Evolutionary conservation across 92 coral and sea anemone species (phyloP).

Genomic region (Siderastrea radians): DNA sequence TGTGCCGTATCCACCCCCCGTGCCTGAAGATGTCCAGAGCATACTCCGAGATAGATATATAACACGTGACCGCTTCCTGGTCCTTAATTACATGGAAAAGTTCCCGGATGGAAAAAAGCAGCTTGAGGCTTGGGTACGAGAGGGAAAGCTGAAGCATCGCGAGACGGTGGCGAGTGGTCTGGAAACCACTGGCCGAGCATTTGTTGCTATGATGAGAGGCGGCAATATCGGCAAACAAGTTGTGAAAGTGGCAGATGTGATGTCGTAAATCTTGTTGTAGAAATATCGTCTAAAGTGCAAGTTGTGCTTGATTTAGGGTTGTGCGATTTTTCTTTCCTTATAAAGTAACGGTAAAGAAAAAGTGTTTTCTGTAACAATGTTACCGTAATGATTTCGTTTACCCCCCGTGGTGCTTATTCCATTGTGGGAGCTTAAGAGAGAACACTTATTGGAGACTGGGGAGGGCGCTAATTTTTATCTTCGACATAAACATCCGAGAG

Average conservation of each 20-base stretch:
- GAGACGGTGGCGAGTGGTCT: slow-evolving; percentile 90
- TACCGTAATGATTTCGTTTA: too few species aligned
- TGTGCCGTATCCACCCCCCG: slow-evolving; percentile 80
- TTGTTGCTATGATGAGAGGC: slow-evolving; percentile 91
- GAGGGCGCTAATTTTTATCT: too few species aligned
- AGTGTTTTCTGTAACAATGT: too few species aligned
- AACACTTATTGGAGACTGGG: too few species aligned
- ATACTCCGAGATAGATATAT: slow-evolving; percentile 63
- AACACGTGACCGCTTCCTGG: slow-evolving; percentile 81
- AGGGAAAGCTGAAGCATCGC: slow-evolving; percentile 83
- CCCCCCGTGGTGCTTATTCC: too few species aligned
- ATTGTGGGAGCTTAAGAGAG: too few species aligned
- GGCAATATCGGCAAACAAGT: slow-evolving; percentile 91
- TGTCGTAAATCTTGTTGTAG: neutral
- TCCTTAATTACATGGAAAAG: slow-evolving; percentile 62
- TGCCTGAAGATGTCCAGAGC: slow-evolving; percentile 73
- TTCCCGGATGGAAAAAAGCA: slow-evolving; percentile 72
- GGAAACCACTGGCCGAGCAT: slow-evolving; percentile 86
- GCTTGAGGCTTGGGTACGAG: slow-evolving; percentile 82
- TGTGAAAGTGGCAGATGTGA: slow-evolving; percentile 66
- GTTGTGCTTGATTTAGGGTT: too few species aligned
- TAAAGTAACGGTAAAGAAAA: too few species aligned
- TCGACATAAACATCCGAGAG: too few species aligned
- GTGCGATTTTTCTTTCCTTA: too few species aligned
- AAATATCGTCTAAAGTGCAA: too few species aligned